Evolutionary conservation across 2,888 invertebrate species (phyloP).

Genomic region (Ecdyonurus torrentis): DNA sequence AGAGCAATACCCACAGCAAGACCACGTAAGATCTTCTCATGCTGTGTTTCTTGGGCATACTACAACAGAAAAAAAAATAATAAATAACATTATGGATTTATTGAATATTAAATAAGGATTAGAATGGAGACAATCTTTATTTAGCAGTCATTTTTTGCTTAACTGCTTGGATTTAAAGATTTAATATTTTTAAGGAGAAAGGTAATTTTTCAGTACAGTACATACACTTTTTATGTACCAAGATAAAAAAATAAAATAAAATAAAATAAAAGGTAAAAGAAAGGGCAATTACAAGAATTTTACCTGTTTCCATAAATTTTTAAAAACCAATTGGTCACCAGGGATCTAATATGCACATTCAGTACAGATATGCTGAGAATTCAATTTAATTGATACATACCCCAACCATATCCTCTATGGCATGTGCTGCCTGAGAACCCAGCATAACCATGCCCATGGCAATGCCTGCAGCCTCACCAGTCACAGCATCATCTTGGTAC

Average conservation of each 20-base stretch:
- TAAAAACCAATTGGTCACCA: too few relatives aligned
- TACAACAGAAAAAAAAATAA: constrained; percentile 19
- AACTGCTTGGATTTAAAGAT: background rate
- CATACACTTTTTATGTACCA: too few relatives aligned
- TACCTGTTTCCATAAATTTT: too few relatives aligned
- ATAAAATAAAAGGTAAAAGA: too few relatives aligned
- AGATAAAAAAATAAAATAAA: too few relatives aligned
- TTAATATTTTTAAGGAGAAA: too few relatives aligned
- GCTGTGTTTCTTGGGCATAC: constrained; percentile 91
- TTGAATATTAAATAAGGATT: background rate
- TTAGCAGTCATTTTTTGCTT: background rate
- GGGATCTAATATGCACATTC: too few relatives aligned
- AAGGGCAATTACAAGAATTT: too few relatives aligned
- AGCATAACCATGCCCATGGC: constrained; percentile 99
- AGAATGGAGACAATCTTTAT: background rate
- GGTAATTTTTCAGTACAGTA: too few relatives aligned
- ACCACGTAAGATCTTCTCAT: constrained; percentile 95
- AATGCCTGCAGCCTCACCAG: constrained; percentile 96
- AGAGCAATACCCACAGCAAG: constrained; percentile 92
- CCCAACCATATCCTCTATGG: constrained; percentile 87
- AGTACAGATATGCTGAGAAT: too few relatives aligned
- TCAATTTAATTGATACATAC: too few relatives aligned
- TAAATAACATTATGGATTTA: background rate
- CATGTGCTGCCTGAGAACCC: constrained; percentile 77
- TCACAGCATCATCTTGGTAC: constrained; percentile 97